Evolutionary conservation across 2,113 vertebrate genomes (phyloP), one percentile per base, ranked within the genome.

Genomic region (Galemys pyrenaicus): DNA sequence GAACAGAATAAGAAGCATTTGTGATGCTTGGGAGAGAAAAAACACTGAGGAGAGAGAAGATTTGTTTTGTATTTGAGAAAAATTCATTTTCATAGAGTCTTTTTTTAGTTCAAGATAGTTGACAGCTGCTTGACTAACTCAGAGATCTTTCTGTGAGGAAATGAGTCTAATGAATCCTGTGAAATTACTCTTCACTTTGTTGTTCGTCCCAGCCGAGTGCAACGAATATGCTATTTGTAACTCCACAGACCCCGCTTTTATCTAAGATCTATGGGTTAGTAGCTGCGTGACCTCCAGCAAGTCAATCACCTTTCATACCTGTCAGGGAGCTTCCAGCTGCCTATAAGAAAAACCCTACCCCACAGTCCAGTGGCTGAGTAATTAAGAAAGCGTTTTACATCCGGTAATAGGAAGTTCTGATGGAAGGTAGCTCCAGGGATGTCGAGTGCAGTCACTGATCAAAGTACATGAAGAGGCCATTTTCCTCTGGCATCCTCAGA

Each of bases 51-150:
- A 24, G 28, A 70, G n/a, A 86, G 65, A 85, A 54, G 65, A 78
- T 83, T 83, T 89, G 64, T 84, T 92, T 73, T 73, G 75, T 87
- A 51, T 81, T 75, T 80, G 83, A 44, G 2, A 6, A 82, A 93
- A 44, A 83, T 39, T 30, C 77, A 46, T 79, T 90, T 87, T 90
- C 68, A n/a, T 13, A 0, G 62, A 88, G 20, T 51, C 26, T 95
- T 77, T 93, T 96, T 91, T 92, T 89, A 95, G 82, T 79, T 54
- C 28, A 32, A 67, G 80, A 58, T 81, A 19, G 75, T 51, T 95
- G 91, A 75, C 93, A 95, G 91, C 89, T 89, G 85, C 32, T 85
- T 56, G 51, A 49, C 35, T 64, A 64, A 51, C 60, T 30, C 75
- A 84, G 44, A 87, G 79, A 32, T 49, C 30, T 58, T 87, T 58